phyloP scores from a whole-genome alignment of 1,140 invertebrate species.

The Nephila pilipes region DNA sequence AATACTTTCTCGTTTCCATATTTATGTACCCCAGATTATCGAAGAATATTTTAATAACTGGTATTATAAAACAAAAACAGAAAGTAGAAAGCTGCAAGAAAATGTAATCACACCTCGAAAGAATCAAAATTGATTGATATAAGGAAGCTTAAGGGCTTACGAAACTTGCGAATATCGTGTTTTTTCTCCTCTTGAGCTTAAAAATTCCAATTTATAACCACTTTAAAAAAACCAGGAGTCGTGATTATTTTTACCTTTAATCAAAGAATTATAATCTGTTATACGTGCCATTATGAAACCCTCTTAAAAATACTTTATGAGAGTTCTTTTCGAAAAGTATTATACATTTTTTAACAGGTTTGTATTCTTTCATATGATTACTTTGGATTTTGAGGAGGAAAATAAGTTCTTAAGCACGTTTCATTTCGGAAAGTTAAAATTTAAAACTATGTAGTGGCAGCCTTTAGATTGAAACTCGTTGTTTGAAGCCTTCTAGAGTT shows the following conservation, averaged over 20 bases:
- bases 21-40: too few species aligned
- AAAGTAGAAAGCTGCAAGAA: too few species aligned
- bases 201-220: background rate
- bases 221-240: background rate
- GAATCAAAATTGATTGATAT: slow-evolving; percentile 2
- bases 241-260: background rate
- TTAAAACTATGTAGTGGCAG: background rate
- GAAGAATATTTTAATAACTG: too few species aligned
- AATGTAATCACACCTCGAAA: background rate
- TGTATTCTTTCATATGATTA: background rate
- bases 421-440: background rate
- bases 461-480: background rate
- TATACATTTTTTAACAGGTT: background rate
- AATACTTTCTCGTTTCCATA: too few species aligned
- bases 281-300: background rate
- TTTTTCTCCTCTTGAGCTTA: background rate
- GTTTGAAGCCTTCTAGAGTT: background rate
- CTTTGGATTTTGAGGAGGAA: background rate
- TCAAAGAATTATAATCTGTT: background rate
- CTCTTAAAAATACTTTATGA: background rate
- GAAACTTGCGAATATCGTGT: background rate
- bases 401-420: background rate
- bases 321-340: background rate
- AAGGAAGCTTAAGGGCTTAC: background rate
- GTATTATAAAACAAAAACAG: too few species aligned